These are phyloP conservation scores for Matsumyia berberina DNA, from an alignment of 2,888 invertebrate species.

Conservation along the genomic window DNA sequence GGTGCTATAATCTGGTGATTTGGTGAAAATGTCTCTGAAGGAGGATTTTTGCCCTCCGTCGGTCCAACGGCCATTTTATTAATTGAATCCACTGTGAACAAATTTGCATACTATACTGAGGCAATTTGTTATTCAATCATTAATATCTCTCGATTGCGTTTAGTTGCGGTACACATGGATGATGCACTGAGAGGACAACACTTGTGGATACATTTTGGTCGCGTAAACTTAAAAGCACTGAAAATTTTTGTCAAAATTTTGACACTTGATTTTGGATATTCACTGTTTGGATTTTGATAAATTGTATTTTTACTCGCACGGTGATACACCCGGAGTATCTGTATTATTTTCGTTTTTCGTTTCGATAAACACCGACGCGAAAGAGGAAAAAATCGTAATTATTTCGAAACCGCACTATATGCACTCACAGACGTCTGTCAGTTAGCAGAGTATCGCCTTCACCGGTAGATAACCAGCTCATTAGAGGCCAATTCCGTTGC, in stretches of 20 bases:
- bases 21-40: conserved; percentile 84
- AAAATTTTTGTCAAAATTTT: conserved; percentile 9
- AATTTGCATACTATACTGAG: conserved; percentile 84
- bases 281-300: conserved; percentile 15
- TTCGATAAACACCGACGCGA: conserved; percentile 53
- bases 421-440: conserved; percentile 65
- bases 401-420: conserved; percentile 72
- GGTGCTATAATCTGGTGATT: conserved; percentile 88
- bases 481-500: conserved; percentile 67
- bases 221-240: conserved; percentile 18
- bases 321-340: background rate
- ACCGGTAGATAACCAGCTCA: conserved; percentile 72
- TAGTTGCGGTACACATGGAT: conserved; percentile 59
- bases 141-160: conserved; percentile 62
- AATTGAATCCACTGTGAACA: conserved; percentile 85
- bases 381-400: conserved; percentile 59
- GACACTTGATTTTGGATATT: conserved; percentile 18
- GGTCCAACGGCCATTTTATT: conserved; percentile 85
- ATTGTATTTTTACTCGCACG: conserved; percentile 24
- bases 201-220: conserved; percentile 33
- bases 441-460: conserved; percentile 71
- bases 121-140: conserved; percentile 68
- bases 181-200: conserved; percentile 42
- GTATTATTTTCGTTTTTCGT: conserved; percentile 22
- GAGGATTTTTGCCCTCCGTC: conserved; percentile 84